phyloP scores from a whole-genome alignment of 2,888 invertebrate species.

The Zele albiditarsus region DNA sequence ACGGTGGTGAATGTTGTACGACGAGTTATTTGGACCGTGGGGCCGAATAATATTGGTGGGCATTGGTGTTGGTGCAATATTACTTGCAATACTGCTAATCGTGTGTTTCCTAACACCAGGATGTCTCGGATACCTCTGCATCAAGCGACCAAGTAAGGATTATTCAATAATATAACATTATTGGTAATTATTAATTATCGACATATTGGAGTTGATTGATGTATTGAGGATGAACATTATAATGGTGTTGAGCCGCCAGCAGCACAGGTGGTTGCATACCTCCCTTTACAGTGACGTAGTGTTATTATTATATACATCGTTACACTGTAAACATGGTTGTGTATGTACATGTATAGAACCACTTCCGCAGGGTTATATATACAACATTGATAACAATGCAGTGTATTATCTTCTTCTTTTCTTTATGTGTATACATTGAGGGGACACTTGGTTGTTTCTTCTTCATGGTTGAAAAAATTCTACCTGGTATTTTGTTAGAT shows the following conservation, averaged over 20 bases:
- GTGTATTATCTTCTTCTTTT: background rate
- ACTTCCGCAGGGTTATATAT: constrained; percentile 19
- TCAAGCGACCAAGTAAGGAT: constrained; percentile 65
- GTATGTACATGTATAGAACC: background rate
- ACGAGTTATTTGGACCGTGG: constrained; percentile 67
- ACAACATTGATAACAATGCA: background rate
- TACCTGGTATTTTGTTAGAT: background rate
- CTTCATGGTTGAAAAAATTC: background rate
- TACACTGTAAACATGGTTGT: background rate
- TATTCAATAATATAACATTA: constrained; percentile 14
- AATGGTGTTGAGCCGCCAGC: background rate
- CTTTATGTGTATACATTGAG: background rate
- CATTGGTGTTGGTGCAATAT: constrained; percentile 61
- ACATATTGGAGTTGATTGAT: background rate
- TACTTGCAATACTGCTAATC: constrained; percentile 64
- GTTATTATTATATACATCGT: background rate
- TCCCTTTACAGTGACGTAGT: background rate
- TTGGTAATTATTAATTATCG: constrained; percentile 11
- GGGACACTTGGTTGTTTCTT: background rate
- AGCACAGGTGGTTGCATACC: constrained; percentile 13
- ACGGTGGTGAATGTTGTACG: constrained; percentile 69
- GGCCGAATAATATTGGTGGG: constrained; percentile 67
- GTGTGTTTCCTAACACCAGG: constrained; percentile 71
- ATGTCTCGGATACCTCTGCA: constrained; percentile 70
- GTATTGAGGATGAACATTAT: constrained; percentile 9